Conservation (phyloP, 2,888 invertebrate species). For the Tetropium fuscum region DNA sequence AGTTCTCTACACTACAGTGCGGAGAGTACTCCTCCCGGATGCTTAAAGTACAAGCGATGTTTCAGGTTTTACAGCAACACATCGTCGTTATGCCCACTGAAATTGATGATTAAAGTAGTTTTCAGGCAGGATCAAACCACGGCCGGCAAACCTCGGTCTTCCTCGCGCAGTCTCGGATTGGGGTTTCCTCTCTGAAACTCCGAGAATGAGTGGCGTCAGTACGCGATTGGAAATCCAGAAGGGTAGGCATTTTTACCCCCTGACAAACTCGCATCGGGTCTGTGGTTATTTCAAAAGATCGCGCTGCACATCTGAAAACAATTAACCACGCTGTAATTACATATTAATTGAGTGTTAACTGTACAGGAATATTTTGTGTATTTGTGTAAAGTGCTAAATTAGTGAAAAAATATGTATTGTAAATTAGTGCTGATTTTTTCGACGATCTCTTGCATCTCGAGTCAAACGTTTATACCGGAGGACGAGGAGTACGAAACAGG, state of each 20-base stretch:
- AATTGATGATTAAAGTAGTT: conserved; percentile 61
- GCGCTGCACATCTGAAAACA: conserved; percentile 17
- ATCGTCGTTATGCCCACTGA: conserved; percentile 42
- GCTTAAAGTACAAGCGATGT: conserved; percentile 34
- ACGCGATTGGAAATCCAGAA: conserved; percentile 55
- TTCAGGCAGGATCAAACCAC: conserved; percentile 57
- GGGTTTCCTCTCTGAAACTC: conserved; percentile 61
- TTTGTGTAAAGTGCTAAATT: conserved; percentile 18
- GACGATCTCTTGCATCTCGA: conserved; percentile 36
- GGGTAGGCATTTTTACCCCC: conserved; percentile 52
- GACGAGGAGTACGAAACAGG: conserved; percentile 54
- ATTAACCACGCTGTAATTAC: conserved; percentile 9
- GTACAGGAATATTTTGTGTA: conserved; percentile 10
- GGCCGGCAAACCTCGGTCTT: conserved; percentile 44
- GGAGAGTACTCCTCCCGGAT: background rate
- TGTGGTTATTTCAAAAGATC: conserved; percentile 7
- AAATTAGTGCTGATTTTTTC: conserved; percentile 39
- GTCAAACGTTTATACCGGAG: conserved; percentile 54
- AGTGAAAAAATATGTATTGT: conserved; percentile 29
- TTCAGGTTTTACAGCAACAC: conserved; percentile 44
- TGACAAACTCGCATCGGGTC: conserved; percentile 30
- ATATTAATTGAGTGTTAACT: conserved; percentile 9
- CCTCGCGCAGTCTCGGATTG: conserved; percentile 37
- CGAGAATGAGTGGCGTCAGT: conserved; percentile 64
- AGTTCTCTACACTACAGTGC: background rate